Conservation (phyloP, 2,797 vertebrate genomes). For the Pseudochromis fuscus region DNA sequence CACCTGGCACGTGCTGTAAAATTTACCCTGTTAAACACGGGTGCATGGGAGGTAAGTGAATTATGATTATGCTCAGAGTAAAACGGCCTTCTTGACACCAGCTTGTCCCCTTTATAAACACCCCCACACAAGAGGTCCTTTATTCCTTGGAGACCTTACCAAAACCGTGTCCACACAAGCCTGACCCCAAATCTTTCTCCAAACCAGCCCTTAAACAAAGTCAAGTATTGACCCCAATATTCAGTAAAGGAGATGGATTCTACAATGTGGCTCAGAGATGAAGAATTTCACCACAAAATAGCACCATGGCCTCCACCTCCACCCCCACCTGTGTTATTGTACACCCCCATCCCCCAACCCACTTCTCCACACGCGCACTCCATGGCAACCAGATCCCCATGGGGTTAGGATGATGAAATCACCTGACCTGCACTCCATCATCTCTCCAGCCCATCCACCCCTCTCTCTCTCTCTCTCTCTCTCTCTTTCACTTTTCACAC, state of each 20-base stretch:
- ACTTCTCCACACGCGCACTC: conserved; percentile 26
- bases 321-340: conserved; percentile 3
- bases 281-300: background rate
- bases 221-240: background rate
- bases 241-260: background rate
- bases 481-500: conserved; percentile 10
- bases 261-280: background rate
- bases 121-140: background rate
- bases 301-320: background rate
- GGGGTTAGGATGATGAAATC: conserved; percentile 52
- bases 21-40: background rate
- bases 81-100: background rate
- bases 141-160: background rate
- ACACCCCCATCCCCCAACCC: background rate
- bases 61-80: too few relatives aligned
- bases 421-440: conserved; percentile 56
- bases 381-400: conserved; percentile 67
- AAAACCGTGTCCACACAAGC: background rate
- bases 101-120: background rate
- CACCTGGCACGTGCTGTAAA: too few relatives aligned
- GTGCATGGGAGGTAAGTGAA: background rate
- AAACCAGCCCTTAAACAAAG: background rate
- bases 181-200: background rate
- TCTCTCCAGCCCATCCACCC: conserved; percentile 19
- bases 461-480: conserved; percentile 9